Evolutionary conservation across 2,113 vertebrate species (phyloP).

Genomic region (Parotia lawesii): DNA sequence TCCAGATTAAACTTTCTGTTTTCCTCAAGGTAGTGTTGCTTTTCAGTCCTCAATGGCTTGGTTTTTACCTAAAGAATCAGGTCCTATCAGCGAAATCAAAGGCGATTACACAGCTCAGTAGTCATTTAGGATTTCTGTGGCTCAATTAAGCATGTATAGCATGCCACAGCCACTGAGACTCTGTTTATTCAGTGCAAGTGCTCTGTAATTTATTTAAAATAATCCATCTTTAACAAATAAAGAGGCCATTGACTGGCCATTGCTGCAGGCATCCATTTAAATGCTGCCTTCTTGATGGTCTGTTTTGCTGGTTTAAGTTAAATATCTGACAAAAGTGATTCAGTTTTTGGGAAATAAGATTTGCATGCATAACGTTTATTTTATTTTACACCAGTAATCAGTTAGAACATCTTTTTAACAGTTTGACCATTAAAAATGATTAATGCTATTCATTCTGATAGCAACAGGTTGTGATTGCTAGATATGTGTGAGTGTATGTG

Average conservation of each 20-base stretch:
- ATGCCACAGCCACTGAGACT: constrained; percentile 89
- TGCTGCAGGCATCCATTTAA: constrained; percentile 89
- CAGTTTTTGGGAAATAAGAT: constrained; percentile 69
- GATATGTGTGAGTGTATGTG: not conserved
- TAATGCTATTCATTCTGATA: constrained; percentile 68
- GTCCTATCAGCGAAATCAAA: constrained; percentile 89
- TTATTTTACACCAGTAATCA: constrained; percentile 71
- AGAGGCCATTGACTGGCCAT: constrained; percentile 92
- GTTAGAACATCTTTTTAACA: constrained; percentile 45
- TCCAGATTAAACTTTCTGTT: constrained; percentile 78
- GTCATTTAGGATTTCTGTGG: constrained; percentile 93
- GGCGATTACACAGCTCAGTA: constrained; percentile 84
- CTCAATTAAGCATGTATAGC: constrained; percentile 86
- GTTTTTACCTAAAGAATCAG: constrained; percentile 80
- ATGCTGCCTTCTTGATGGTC: constrained; percentile 83
- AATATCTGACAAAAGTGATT: constrained; percentile 81
- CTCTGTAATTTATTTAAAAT: constrained; percentile 99
- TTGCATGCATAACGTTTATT: constrained; percentile 67
- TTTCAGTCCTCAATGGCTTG: constrained; percentile 78
- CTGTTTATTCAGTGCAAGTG: constrained; percentile 99
- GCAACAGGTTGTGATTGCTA: constrained; percentile 46
- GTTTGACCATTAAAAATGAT: constrained; percentile 75
- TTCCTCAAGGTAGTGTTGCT: constrained; percentile 75
- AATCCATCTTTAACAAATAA: constrained; percentile 99
- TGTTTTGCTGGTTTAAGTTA: constrained; percentile 82